A percentile compares a stretch with the other conserved stretches of the same genome.
phyloP scores from a whole-genome alignment of 92 coral and sea anemone species.

The Ricordea florida region DNA sequence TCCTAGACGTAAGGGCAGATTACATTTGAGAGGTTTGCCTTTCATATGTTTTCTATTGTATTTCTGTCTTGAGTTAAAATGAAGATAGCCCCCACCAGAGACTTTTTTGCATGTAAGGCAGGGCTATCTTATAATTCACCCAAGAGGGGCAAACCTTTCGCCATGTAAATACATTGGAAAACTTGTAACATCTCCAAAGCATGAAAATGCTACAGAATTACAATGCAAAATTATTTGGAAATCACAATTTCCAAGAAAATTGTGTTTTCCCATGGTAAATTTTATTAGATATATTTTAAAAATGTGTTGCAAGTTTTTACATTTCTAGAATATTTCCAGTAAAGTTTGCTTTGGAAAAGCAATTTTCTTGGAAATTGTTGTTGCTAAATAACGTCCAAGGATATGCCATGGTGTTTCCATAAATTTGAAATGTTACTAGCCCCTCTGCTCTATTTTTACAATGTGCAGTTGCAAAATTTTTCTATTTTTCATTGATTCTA shows the following conservation, averaged over 20 bases:
- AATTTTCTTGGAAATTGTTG: slow-evolving; percentile 28
- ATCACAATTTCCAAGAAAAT: slow-evolving; percentile 27
- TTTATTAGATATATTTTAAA: slow-evolving; percentile 24
- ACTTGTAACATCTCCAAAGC: slow-evolving; percentile 27
- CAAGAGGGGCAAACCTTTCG: slow-evolving; percentile 28
- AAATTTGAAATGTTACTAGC: slow-evolving; percentile 15
- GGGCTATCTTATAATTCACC: slow-evolving; percentile 18
- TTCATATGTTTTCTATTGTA: slow-evolving; percentile 34
- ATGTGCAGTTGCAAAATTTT: slow-evolving; percentile 31
- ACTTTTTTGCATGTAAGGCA: slow-evolving; percentile 25
- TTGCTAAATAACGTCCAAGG: slow-evolving; percentile 20
- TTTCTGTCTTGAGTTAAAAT: slow-evolving; percentile 35
- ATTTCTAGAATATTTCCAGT: slow-evolving; percentile 32
- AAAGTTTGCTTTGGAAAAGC: slow-evolving; percentile 39
- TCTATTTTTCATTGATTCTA: slow-evolving; percentile 27
- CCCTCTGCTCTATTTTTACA: slow-evolving; percentile 34
- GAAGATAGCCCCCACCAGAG: slow-evolving; percentile 40
- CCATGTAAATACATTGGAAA: slow-evolving; percentile 34
- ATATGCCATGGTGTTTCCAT: slow-evolving; percentile 4
- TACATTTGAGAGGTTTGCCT: slow-evolving; percentile 37
- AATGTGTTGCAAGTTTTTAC: slow-evolving; percentile 25
- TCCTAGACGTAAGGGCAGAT: slow-evolving; percentile 35
- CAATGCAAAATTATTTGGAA: slow-evolving; percentile 18
- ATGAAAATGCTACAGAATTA: slow-evolving; percentile 11
- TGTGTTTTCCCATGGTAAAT: slow-evolving; percentile 23